Evolutionary conservation across 2,888 invertebrate species (phyloP), one percentile per base, ranked within the genome.

Genomic region (Idaea biselata): DNA sequence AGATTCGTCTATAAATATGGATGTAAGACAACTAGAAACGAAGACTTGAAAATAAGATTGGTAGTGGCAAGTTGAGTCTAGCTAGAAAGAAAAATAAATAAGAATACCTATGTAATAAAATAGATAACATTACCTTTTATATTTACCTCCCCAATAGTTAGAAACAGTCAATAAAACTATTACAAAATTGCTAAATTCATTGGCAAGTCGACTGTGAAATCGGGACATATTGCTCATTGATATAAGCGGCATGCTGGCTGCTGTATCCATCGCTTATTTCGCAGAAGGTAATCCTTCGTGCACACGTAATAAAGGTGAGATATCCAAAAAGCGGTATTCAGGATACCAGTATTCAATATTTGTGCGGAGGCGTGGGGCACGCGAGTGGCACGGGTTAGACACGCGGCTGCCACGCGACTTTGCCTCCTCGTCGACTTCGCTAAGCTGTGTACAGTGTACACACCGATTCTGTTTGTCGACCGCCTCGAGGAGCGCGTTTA

Each of bases 401-500:
- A 65, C 71, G 70, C 67, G 73, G 62, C 64, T 55, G 60, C 31
- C 62, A 18, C 64, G 60, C 62, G 62, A 17, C 56, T 18, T 14
- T 11, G 56, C 7, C 44, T 44, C 44, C 44, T 44, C 44, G 14
- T 25, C 16, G 8, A 55, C 55, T 55, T 56, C 8, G 16, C 18
- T 56, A 56, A 56, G 18, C 18, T 17, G 18, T 18, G 56, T 17
- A 54, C 61, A 62, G 18, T 18, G 56, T 17, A 54, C 61, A 62
- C 62, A 60, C 63, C 44, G 58, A 62, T 58, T 64, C 59, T 66
- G 65, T 69, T 68, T 68, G 67, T 17, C 55, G 18, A 58, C 58
- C 53, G 65, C 68, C 69, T 58, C 32, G 62, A 68, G 66, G 64
- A 63, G 67, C 54, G 63, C 72, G 70, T 72, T 73, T 73, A 73